Base-by-base conservation (phyloP, 2,888 invertebrate genomes). In the Sthenelais limicola region DNA sequence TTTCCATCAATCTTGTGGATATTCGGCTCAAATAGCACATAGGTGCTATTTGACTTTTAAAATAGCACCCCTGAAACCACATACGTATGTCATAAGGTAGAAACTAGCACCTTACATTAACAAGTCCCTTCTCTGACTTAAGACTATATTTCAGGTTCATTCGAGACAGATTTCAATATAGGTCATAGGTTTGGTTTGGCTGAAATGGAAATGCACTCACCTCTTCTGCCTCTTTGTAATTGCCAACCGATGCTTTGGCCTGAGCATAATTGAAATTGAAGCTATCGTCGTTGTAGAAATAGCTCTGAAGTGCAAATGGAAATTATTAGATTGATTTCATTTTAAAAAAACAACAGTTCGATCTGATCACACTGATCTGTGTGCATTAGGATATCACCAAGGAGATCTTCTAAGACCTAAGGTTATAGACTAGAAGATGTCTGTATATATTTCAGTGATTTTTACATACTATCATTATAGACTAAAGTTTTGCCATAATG, bases 141-240 rank as follows among this genome's bases (percentile, higher is more conserved):
- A n/a, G n/a, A n/a, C n/a, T n/a, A n/a, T n/a, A n/a, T n/a, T n/a
- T n/a, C n/a, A n/a, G n/a, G n/a, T n/a, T n/a, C n/a, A n/a, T n/a
- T n/a, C n/a, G n/a, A n/a, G n/a, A n/a, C n/a, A n/a, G n/a, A n/a
- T n/a, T n/a, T n/a, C n/a, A n/a, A n/a, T n/a, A n/a, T n/a, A n/a
- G n/a, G n/a, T n/a, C n/a, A n/a, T 12, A 43, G 43, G 43, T 43
- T 15, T 43, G 43, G 43, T 15, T 15, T 43, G 15, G 43, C 43
- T 43, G 43, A 43, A 9, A 12, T 52, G 12, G 12, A 43, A 38
- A 24, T 38, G n/a, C 32, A 9, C 73, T 68, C 71, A 88, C 88
- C 80, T 98, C 97, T 86, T 98, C 97, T 0, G 98, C 97, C 87
- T 98, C 98, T 82, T 94, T 94, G 88, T 93, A 98, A 83, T 95